These are phyloP conservation scores for Heptascelio sp. DNA, from an alignment of 2,888 invertebrate genomes.

Conservation along the genomic window DNA sequence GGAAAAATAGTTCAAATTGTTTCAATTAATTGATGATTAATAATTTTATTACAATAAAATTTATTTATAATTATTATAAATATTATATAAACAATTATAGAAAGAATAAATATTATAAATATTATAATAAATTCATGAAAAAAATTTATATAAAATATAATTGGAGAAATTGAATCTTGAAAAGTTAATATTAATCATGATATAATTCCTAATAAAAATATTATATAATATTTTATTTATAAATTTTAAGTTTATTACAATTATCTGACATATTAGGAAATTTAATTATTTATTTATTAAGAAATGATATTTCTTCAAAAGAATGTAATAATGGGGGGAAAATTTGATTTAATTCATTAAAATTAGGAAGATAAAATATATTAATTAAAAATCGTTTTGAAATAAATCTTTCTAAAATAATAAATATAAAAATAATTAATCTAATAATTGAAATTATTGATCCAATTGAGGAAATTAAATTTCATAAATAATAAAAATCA, in stretches of 20 bases:
- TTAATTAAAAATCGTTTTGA: slow-evolving; percentile 85
- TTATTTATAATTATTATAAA: slow-evolving; percentile 86
- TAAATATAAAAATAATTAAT: slow-evolving; percentile 87
- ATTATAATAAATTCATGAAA: slow-evolving; percentile 88
- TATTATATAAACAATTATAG: slow-evolving; percentile 87
- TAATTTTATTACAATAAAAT: slow-evolving; percentile 86
- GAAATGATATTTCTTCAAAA: slow-evolving; percentile 83
- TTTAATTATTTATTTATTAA: no score
- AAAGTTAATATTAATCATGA: slow-evolving; percentile 76
- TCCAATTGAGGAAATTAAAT: slow-evolving; percentile 90
- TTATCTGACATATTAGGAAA: slow-evolving; percentile 87
- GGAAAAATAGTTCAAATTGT: slow-evolving; percentile 89
- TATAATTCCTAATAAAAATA: slow-evolving; percentile 87
- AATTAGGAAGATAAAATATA: slow-evolving; percentile 85
- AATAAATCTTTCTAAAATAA: slow-evolving; percentile 88
- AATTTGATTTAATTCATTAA: slow-evolving; percentile 87
- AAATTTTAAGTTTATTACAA: slow-evolving; percentile 89
- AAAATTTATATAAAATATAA: slow-evolving; percentile 90
- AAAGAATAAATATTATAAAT: slow-evolving; percentile 88
- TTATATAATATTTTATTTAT: slow-evolving; percentile 86
- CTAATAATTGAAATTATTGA: slow-evolving; percentile 88
- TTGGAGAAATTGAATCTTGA: slow-evolving; percentile 87
- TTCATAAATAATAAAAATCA: slow-evolving; percentile 89
- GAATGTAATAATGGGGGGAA: slow-evolving; percentile 71
- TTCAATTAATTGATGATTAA: slow-evolving; percentile 88